phyloP scores from a whole-genome alignment of 2,888 invertebrate genomes.

The Agriopis leucophaearia region DNA sequence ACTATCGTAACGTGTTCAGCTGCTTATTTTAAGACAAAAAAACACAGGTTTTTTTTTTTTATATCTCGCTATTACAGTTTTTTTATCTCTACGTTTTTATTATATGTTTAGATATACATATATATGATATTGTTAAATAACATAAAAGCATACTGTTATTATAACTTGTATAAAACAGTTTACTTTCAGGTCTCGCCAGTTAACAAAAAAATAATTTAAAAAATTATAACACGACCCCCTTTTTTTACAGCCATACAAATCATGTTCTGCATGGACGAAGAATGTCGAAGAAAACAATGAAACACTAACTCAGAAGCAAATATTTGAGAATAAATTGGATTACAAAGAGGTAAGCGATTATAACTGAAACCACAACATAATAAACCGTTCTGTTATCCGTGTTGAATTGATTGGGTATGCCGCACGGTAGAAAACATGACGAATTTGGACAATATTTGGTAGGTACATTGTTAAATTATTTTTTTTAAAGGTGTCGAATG shows the following conservation, averaged over 20 bases:
- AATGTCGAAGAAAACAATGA: constrained; percentile 80
- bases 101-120: no score
- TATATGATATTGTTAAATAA: no score
- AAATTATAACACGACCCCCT: no score
- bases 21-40: no score
- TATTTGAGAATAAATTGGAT: constrained; percentile 78
- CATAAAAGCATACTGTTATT: no score
- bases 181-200: no score
- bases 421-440: not conserved
- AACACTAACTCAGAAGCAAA: constrained; percentile 64
- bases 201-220: no score
- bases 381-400: not conserved
- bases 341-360: constrained; percentile 64
- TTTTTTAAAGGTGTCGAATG: not conserved
- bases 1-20: no score
- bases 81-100: no score
- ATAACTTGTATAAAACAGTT: no score
- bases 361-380: not conserved
- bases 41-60: no score
- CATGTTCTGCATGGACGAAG: constrained; percentile 87
- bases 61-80: no score
- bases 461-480: not conserved
- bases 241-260: constrained; percentile 85
- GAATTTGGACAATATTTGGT: not conserved
- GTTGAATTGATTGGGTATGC: not conserved